Evolutionary conservation across 2,797 vertebrate species (phyloP), one percentile per base, ranked within the genome.

Genomic region (Momotus momota): DNA sequence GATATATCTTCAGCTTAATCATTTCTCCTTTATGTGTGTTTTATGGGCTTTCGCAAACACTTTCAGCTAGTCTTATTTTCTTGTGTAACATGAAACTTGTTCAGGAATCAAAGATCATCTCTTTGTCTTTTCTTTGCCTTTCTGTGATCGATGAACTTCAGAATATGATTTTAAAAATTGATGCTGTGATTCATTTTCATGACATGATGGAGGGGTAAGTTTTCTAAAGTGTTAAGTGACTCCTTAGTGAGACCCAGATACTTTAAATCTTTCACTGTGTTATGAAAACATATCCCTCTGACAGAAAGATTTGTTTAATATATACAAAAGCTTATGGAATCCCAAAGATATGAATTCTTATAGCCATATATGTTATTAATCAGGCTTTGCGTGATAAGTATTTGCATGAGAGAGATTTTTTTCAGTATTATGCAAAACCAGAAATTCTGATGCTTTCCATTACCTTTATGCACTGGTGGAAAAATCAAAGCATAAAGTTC

Each of bases 221-320:
- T 86, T 82, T 88, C n/a, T 66, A 58, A 65, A 51, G 20, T 51
- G 62, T 86, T 94, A 84, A 77, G 27, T 45, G 52, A 81, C 51
- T 82, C 23, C 29, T 58, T n/a, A 72, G 17, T 54, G 41, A 43
- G 14, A 45, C 38, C 23, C 46, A 71, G 46, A 51, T 45, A 35
- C 9, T 58, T 77, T 60, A 85, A 70, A 93, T 80, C 14, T 43
- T 46, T 69, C 16, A n/a, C 27, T 3, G 5, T 48, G 18, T 38
- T 62, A 64, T 78, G 51, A 96, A 94, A 95, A 81, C 18, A 26
- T 81, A 78, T 52, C 71, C 57, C 70, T 6, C 81, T 86, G 88
- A 80, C 71, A 77, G 43, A 86, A 88, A 61, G 29, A 49, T 91
- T 93, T 82, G 14, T 84, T 97, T 86, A 94, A 79, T 95, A 46